These are phyloP conservation scores for Podarcis muralis DNA, from an alignment of 2,113 vertebrate genomes.

Conservation along the genomic window DNA sequence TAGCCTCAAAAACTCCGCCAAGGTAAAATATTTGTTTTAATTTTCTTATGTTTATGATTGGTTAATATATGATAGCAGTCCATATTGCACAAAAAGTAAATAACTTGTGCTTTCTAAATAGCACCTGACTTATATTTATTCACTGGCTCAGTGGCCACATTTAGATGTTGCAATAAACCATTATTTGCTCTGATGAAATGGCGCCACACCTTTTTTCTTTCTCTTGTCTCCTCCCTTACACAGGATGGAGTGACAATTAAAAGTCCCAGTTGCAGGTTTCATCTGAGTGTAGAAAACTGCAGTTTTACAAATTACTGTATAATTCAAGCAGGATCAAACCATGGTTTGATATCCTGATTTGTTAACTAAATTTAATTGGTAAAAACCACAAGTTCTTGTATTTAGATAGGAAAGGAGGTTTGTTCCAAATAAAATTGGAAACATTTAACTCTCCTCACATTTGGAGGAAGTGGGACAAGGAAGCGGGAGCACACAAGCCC, in stretches of 20 bases:
- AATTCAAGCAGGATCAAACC: background rate
- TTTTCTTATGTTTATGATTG: too few relatives aligned
- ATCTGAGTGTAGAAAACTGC: background rate
- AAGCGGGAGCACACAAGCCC: background rate
- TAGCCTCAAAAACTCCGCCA: background rate
- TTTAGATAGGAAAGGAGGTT: background rate
- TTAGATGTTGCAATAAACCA: background rate
- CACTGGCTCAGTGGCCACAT: background rate
- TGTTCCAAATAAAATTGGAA: background rate
- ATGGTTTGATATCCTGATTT: background rate
- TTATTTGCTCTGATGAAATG: too few relatives aligned
- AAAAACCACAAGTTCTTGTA: background rate
- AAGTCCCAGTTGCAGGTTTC: too few relatives aligned
- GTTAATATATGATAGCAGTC: too few relatives aligned
- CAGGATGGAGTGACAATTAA: too few relatives aligned
- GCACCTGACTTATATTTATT: background rate
- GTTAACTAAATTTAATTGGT: background rate
- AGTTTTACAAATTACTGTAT: background rate
- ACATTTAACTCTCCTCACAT: background rate
- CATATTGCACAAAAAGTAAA: too few relatives aligned
- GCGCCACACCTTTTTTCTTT: too few relatives aligned
- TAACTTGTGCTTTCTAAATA: background rate
- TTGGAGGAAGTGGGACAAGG: background rate
- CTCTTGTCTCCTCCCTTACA: too few relatives aligned
- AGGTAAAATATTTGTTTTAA: background rate